Conservation (phyloP, 2,888 invertebrate genomes). For the Crocallis elinguaria region DNA sequence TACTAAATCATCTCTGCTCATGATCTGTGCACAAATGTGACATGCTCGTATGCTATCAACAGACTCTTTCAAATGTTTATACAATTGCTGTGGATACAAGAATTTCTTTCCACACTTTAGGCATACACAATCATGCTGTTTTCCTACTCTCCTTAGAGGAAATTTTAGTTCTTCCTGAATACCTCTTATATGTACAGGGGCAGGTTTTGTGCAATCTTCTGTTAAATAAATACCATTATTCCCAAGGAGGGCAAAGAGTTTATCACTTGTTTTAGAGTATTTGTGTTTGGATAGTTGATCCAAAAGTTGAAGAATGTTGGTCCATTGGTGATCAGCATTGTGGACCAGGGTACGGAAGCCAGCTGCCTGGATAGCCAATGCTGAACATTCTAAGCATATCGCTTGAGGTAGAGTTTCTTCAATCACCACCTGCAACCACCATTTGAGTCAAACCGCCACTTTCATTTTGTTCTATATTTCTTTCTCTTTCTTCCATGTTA, state of each 20-base stretch:
- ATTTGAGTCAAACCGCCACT: slow-evolving; percentile 68
- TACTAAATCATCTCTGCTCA: slow-evolving; percentile 59
- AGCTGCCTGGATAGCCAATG: slow-evolving; percentile 59
- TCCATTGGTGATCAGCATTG: slow-evolving; percentile 58
- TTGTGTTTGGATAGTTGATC: slow-evolving; percentile 45
- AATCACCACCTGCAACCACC: slow-evolving; percentile 73
- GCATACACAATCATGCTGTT: slow-evolving; percentile 50
- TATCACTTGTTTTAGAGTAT: slow-evolving; percentile 20
- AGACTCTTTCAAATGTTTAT: slow-evolving; percentile 67
- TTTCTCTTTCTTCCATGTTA: not conserved
- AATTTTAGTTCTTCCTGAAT: slow-evolving; percentile 12
- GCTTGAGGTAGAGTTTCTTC: slow-evolving; percentile 66
- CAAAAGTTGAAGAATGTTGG: slow-evolving; percentile 52
- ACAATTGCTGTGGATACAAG: slow-evolving; percentile 53
- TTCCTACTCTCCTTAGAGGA: slow-evolving; percentile 35
- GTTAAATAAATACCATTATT: slow-evolving; percentile 51
- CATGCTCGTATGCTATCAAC: slow-evolving; percentile 65
- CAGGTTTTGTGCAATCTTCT: slow-evolving; percentile 32
- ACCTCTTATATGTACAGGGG: not conserved
- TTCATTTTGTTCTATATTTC: slow-evolving; percentile 33
- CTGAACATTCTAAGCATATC: slow-evolving; percentile 63
- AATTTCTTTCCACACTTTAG: slow-evolving; percentile 65
- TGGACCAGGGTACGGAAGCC: slow-evolving; percentile 62
- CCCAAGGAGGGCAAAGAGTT: slow-evolving; percentile 51
- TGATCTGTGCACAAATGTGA: slow-evolving; percentile 63